Evolutionary conservation across 2,113 vertebrate genomes (phyloP).

Genomic region (Onychostoma macrolepis): DNA sequence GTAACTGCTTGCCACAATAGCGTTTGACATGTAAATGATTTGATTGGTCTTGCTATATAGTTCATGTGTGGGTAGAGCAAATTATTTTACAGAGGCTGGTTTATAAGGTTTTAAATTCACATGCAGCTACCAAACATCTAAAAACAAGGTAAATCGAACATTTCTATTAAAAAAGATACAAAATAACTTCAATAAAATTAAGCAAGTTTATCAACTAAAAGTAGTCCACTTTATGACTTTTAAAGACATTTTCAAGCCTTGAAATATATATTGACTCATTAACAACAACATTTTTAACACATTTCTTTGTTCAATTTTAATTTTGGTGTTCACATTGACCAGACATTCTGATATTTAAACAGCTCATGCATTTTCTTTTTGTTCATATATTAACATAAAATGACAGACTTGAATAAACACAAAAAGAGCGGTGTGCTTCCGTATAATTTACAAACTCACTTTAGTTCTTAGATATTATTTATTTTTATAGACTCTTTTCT

Average conservation of each 20-base stretch:
- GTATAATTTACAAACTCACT: no score
- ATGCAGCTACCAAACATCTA: neutral
- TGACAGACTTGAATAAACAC: neutral
- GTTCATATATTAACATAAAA: neutral
- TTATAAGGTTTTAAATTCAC: neutral
- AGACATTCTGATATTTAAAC: neutral
- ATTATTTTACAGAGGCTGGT: neutral
- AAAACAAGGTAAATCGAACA: neutral
- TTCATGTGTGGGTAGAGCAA: neutral
- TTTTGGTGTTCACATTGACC: neutral
- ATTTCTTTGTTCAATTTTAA: neutral
- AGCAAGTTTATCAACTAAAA: neutral
- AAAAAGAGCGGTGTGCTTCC: neutral
- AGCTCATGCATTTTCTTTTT: neutral
- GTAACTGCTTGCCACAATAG: neutral
- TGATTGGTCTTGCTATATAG: neutral
- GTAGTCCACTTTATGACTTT: neutral
- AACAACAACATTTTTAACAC: neutral
- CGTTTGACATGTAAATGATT: neutral
- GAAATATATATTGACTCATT: neutral
- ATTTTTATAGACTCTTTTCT: neutral
- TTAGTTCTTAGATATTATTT: neutral
- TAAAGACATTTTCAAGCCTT: neutral
- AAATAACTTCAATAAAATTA: no score
- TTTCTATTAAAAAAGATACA: neutral